Conservation (phyloP, 2,888 invertebrate species). For the Endomychus coccineus region DNA sequence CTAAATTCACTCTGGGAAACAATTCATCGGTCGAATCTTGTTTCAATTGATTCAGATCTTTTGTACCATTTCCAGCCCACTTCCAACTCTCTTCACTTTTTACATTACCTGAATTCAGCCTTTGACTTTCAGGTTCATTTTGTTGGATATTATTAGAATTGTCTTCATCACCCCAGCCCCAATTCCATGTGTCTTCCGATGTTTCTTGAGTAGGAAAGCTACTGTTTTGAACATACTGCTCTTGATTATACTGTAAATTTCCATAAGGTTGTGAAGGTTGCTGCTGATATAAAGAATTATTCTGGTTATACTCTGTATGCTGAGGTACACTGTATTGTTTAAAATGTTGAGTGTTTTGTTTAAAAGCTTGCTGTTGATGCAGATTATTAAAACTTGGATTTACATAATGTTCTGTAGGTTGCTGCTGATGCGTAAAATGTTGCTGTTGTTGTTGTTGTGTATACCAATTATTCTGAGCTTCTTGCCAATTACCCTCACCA, state of each 20-base stretch:
- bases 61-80: constrained; percentile 49
- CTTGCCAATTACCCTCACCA: constrained; percentile 37
- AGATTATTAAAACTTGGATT: constrained; percentile 27
- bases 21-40: too few species aligned
- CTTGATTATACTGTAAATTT: constrained; percentile 32
- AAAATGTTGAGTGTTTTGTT: constrained; percentile 39
- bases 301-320: not conserved
- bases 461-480: constrained; percentile 46
- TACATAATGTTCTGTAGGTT: constrained; percentile 26
- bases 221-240: constrained; percentile 24
- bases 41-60: too few species aligned
- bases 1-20: constrained; percentile 44
- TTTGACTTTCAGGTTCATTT: too few species aligned
- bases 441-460: constrained; percentile 33
- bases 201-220: constrained; percentile 13
- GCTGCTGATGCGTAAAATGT: constrained; percentile 32
- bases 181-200: constrained; percentile 26
- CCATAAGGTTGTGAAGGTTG: constrained; percentile 12
- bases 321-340: constrained; percentile 15
- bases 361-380: constrained; percentile 22
- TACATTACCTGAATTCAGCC: constrained; percentile 59
- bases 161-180: constrained; percentile 55
- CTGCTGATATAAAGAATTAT: constrained; percentile 11
- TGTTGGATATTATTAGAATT: constrained; percentile 33
- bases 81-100: constrained; percentile 53